Conservation (phyloP, 2,113 vertebrate genomes). For the Charina bottae region DNA sequence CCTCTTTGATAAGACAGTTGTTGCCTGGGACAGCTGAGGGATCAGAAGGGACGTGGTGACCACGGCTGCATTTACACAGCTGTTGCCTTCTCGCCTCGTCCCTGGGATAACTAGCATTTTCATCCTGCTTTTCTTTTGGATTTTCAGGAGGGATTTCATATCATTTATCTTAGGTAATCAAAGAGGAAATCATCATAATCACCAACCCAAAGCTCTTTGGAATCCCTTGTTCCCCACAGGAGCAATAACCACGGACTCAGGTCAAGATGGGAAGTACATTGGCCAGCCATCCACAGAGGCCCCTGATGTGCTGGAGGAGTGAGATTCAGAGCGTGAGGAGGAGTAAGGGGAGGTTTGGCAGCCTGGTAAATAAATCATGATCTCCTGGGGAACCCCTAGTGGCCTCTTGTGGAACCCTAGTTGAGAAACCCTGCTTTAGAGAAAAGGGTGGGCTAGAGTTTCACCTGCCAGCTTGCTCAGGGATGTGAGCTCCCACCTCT, state of each 20-base stretch:
- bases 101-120: slow-evolving; percentile 37
- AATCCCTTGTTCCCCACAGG: not conserved
- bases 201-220: not conserved
- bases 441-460: not conserved
- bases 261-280: not conserved
- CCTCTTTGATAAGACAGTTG: slow-evolving; percentile 41
- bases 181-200: not conserved
- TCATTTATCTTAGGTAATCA: slow-evolving; percentile 1
- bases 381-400: too few relatives aligned
- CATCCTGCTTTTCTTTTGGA: slow-evolving; percentile 20
- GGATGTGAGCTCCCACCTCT: not conserved
- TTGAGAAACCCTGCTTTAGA: too few relatives aligned
- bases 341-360: not conserved
- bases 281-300: slow-evolving; percentile 2
- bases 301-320: not conserved
- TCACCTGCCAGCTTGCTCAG: not conserved
- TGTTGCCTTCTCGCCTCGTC: slow-evolving; percentile 34
- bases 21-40: slow-evolving; percentile 35
- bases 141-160: slow-evolving; percentile 20
- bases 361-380: not conserved
- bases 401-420: too few relatives aligned
- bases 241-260: not conserved
- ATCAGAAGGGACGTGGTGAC: slow-evolving; percentile 23
- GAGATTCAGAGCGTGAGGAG: slow-evolving; percentile 13
- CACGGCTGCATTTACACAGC: slow-evolving; percentile 36